These are phyloP conservation scores for Tachyglossus aculeatus DNA, from an alignment of 2,797 vertebrate species.

Conservation along the genomic window DNA sequence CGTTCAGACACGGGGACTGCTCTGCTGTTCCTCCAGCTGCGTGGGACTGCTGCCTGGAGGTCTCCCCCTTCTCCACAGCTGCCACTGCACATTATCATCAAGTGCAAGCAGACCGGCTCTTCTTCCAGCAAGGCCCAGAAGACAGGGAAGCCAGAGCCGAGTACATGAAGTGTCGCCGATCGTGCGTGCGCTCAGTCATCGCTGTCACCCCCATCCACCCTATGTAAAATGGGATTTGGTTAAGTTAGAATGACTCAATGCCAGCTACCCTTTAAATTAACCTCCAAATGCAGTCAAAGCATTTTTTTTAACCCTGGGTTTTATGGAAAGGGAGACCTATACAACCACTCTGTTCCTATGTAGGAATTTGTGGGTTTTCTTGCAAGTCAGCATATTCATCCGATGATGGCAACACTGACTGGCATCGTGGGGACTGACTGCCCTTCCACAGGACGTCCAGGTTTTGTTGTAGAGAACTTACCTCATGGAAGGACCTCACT, in stretches of 20 bases:
- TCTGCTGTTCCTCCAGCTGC: not conserved
- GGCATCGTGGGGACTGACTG: not conserved
- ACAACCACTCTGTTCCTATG: not conserved
- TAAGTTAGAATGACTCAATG: not conserved
- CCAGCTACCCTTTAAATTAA: not conserved
- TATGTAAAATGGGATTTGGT: not conserved
- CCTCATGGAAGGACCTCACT: too few relatives aligned
- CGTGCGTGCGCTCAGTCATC: not conserved
- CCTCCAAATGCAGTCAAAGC: not conserved
- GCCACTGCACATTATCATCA: not conserved
- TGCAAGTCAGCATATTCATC: not conserved
- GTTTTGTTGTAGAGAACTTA: not conserved
- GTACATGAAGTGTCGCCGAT: not conserved
- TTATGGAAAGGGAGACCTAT: not conserved
- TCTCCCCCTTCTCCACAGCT: not conserved
- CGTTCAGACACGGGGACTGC: not conserved
- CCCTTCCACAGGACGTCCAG: not conserved
- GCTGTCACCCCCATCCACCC: not conserved
- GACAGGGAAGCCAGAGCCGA: conserved; percentile 5
- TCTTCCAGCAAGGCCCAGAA: not conserved
- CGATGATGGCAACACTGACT: not conserved
- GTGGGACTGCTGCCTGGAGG: not conserved
- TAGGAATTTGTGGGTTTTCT: not conserved
- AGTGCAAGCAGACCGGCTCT: not conserved
- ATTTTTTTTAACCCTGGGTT: not conserved